These are phyloP conservation scores for Mamestra brassicae DNA, from an alignment of 2,888 invertebrate species.

Conservation along the genomic window DNA sequence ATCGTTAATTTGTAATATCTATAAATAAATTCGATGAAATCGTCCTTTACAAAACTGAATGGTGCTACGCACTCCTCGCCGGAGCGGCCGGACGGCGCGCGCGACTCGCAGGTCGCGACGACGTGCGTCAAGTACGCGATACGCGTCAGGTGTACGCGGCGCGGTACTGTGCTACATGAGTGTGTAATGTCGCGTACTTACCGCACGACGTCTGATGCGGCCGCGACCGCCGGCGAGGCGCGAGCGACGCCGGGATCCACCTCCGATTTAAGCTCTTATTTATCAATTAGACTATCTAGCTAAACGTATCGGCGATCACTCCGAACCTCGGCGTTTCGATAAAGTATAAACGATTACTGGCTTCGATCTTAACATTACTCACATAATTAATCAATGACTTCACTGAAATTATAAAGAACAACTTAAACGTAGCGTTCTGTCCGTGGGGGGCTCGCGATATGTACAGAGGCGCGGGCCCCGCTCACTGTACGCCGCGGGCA, in stretches of 20 bases:
- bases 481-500: constrained; percentile 74
- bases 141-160: constrained; percentile 44
- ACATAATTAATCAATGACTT: constrained; percentile 85
- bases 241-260: constrained; percentile 80
- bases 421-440: constrained; percentile 79
- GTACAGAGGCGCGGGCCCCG: constrained; percentile 75
- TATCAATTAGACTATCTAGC: constrained; percentile 87
- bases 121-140: constrained; percentile 53
- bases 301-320: constrained; percentile 84
- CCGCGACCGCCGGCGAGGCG: constrained; percentile 73
- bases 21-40: constrained; percentile 91
- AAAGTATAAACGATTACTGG: constrained; percentile 86
- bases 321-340: constrained; percentile 81
- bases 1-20: constrained; percentile 89
- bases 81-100: constrained; percentile 63
- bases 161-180: constrained; percentile 62
- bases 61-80: constrained; percentile 77
- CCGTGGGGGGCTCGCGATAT: constrained; percentile 74
- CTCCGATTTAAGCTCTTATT: constrained; percentile 85
- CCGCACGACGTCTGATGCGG: constrained; percentile 71
- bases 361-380: constrained; percentile 86
- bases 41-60: constrained; percentile 85
- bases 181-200: constrained; percentile 77
- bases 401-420: constrained; percentile 85
- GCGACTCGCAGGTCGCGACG: constrained; percentile 61